Evolutionary conservation across 2,113 vertebrate genomes (phyloP).

Genomic region (Tautogolabrus adspersus): DNA sequence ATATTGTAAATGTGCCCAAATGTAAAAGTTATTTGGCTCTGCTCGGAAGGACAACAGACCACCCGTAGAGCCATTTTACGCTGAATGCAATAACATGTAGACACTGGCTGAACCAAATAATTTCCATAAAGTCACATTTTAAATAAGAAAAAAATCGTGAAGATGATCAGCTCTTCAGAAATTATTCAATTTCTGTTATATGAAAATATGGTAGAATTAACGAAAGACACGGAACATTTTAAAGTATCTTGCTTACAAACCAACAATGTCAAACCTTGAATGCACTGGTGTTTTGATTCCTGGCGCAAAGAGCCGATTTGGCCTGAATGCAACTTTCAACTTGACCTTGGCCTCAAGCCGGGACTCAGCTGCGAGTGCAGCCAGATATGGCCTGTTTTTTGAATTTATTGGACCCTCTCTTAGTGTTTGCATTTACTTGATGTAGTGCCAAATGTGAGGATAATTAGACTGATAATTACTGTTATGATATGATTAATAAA

Average conservation of each 20-base stretch:
- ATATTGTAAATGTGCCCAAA: neutral
- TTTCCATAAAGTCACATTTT: neutral
- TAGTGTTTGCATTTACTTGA: neutral
- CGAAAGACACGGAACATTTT: neutral
- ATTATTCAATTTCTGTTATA: too few relatives aligned
- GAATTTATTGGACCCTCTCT: slow-evolving; percentile 26
- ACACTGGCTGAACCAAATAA: neutral
- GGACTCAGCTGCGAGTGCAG: slow-evolving; percentile 63
- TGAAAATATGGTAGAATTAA: neutral
- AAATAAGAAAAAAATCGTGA: neutral
- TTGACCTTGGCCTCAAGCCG: slow-evolving; percentile 98
- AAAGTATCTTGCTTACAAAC: neutral
- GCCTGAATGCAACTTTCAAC: slow-evolving; percentile 93
- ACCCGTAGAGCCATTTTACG: slow-evolving; percentile 2
- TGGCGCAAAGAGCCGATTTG: slow-evolving; percentile 74
- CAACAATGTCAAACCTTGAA: neutral
- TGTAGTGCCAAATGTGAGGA: neutral
- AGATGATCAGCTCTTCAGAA: too few relatives aligned
- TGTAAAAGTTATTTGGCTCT: neutral
- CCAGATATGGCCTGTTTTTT: slow-evolving; percentile 39
- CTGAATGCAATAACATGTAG: neutral
- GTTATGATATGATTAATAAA: neutral
- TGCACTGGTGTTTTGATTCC: slow-evolving; percentile 27
- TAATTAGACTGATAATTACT: neutral
- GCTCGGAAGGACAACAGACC: neutral